Evolutionary conservation across 37 sponge, comb jelly and placozoan genomes (phyloP).

Genomic region (Axinella damicornis): DNA sequence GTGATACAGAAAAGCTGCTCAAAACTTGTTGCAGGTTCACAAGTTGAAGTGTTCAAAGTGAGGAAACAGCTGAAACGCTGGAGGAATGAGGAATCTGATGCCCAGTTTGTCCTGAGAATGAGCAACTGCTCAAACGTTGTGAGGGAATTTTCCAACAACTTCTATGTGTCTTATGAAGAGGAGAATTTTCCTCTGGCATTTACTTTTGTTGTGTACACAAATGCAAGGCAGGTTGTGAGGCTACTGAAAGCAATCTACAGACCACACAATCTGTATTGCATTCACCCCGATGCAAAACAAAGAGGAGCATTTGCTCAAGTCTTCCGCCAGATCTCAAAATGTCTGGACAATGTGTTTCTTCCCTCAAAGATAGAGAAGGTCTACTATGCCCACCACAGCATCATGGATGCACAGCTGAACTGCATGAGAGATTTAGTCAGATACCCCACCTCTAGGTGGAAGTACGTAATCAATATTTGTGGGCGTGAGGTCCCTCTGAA

Average conservation of each 20-base stretch:
- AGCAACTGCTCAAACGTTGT: slow-evolving; percentile 10
- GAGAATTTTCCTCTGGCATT: slow-evolving; percentile 27
- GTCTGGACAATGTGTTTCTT: slow-evolving; percentile 35
- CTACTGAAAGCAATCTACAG: slow-evolving; percentile 35
- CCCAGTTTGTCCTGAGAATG: neutral
- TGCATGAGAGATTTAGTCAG: slow-evolving; percentile 27
- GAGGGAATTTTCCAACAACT: slow-evolving; percentile 17
- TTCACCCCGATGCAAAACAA: slow-evolving; percentile 43
- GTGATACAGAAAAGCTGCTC: slow-evolving; percentile 2
- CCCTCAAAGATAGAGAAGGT: slow-evolving; percentile 23
- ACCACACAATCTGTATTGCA: slow-evolving; percentile 51
- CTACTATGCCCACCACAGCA: slow-evolving; percentile 3
- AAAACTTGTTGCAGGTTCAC: slow-evolving; percentile 3
- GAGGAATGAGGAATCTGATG: slow-evolving; percentile 7
- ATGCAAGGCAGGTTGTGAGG: slow-evolving; percentile 31
- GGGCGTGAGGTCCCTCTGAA: slow-evolving; percentile 66
- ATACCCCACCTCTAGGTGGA: slow-evolving; percentile 29
- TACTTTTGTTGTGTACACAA: slow-evolving; percentile 13
- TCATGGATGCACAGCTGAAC: slow-evolving; percentile 47
- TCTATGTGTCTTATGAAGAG: slow-evolving; percentile 35
- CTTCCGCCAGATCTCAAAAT: slow-evolving; percentile 15
- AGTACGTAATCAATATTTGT: slow-evolving; percentile 62
- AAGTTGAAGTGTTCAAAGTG: neutral
- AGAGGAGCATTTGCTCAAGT: neutral
- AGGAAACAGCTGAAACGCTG: neutral